Percentiles rank a stretch among this genome's conserved stretches.
Evolutionary conservation across 1,140 invertebrate genomes (phyloP).

Genomic region (Homarus americanus): DNA sequence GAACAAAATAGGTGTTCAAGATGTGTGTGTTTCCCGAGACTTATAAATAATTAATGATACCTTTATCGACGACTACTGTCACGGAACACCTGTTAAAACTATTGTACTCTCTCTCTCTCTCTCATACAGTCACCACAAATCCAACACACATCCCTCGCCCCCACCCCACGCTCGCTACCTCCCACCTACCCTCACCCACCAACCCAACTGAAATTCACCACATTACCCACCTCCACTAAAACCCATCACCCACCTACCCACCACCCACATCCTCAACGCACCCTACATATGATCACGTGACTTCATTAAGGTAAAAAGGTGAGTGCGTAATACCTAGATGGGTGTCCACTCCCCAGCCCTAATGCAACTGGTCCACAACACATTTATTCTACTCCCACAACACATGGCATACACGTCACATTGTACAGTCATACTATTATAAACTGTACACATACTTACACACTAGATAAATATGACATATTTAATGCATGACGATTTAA

Average conservation of each 20-base stretch:
- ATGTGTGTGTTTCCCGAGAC: too few species aligned
- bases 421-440: too few species aligned
- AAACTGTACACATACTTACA: not conserved
- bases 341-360: not conserved
- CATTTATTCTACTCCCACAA: not conserved
- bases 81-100: too few species aligned
- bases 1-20: too few species aligned
- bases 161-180: not conserved
- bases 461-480: not conserved
- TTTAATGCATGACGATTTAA: too few species aligned
- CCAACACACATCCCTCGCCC: not conserved
- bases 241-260: not conserved
- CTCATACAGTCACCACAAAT: too few species aligned
- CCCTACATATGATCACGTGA: not conserved
- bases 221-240: too few species aligned
- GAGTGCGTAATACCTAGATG: not conserved
- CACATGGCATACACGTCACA: not conserved
- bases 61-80: too few species aligned
- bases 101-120: too few species aligned
- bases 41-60: too few species aligned
- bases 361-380: not conserved
- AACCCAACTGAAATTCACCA: too few species aligned
- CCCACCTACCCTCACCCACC: not conserved
- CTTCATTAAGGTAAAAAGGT: slow-evolving; percentile 9
- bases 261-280: too few species aligned